phyloP scores from a whole-genome alignment of 2,888 invertebrate genomes.

The Ectemnius cavifrons region DNA sequence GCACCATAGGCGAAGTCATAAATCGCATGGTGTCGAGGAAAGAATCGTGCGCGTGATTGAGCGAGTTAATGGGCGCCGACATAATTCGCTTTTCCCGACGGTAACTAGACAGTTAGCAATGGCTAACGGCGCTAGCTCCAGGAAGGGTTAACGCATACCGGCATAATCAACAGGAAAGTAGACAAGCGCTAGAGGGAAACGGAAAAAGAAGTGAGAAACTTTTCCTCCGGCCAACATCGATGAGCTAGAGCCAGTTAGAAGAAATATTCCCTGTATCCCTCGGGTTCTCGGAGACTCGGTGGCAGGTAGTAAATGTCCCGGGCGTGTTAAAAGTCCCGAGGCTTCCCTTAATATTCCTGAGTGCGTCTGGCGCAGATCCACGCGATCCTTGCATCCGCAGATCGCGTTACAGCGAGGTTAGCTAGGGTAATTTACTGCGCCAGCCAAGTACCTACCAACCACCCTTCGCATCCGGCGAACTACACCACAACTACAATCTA shows the following conservation, averaged over 20 bases:
- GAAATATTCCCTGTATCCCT: conserved; percentile 30
- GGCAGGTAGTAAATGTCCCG: conserved; percentile 48
- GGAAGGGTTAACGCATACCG: conserved; percentile 23
- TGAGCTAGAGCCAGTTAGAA: conserved; percentile 18
- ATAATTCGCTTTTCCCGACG: conserved; percentile 42
- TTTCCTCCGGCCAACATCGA: conserved; percentile 1
- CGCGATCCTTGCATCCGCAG: conserved; percentile 28
- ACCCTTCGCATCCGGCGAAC: too few species aligned
- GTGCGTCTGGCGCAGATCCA: conserved; percentile 24
- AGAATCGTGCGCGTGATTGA: conserved; percentile 29
- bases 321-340: conserved; percentile 44
- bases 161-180: conserved; percentile 36
- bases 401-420: conserved; percentile 51
- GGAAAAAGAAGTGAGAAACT: conserved; percentile 19
- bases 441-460: conserved; percentile 14
- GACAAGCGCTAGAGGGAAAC: background rate
- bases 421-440: conserved; percentile 40
- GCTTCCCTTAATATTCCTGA: conserved; percentile 39
- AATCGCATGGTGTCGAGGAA: too few species aligned
- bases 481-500: too few species aligned
- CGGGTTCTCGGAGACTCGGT: conserved; percentile 25
- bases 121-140: conserved; percentile 38
- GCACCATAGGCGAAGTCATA: too few species aligned
- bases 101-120: conserved; percentile 36
- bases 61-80: conserved; percentile 21